Conservation (phyloP, 2,888 invertebrate genomes). For the Zaprionus obscuricornis region DNA sequence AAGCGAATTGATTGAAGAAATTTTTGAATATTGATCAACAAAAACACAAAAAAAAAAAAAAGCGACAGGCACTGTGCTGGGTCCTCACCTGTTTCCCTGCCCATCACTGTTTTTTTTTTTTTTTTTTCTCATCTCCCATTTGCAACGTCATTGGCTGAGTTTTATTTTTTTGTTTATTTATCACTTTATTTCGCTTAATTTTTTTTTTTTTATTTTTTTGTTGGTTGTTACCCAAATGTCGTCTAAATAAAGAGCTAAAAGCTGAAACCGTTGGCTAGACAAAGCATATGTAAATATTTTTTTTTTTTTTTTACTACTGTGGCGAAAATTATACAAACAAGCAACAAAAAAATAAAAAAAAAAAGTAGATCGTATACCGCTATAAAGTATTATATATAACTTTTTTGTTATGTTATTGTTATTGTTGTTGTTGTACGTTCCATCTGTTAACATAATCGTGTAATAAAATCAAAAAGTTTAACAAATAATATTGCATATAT, state of each 20-base stretch:
- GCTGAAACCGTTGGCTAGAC: too few species aligned
- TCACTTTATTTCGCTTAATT: slow-evolving; percentile 5
- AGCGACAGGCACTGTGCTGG: not conserved
- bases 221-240: too few species aligned
- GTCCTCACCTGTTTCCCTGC: too few species aligned
- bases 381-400: too few species aligned
- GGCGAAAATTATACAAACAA: not conserved
- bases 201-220: too few species aligned
- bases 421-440: too few species aligned
- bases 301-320: too few species aligned
- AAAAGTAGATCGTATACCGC: not conserved
- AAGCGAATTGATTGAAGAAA: slow-evolving; percentile 63
- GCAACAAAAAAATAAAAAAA: slow-evolving; percentile 10
- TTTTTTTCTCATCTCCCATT: slow-evolving; percentile 18
- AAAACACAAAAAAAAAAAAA: slow-evolving; percentile 11
- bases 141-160: slow-evolving; percentile 42
- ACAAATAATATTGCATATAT: too few species aligned
- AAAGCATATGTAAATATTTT: slow-evolving; percentile 7
- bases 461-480: too few species aligned
- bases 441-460: too few species aligned
- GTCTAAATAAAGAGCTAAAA: slow-evolving; percentile 22
- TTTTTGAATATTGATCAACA: slow-evolving; percentile 67
- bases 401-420: too few species aligned
- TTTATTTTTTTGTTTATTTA: slow-evolving; percentile 9
- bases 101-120: not conserved